Evolutionary conservation across 2,888 invertebrate genomes (phyloP).

Genomic region (Hypomecis punctinalis): DNA sequence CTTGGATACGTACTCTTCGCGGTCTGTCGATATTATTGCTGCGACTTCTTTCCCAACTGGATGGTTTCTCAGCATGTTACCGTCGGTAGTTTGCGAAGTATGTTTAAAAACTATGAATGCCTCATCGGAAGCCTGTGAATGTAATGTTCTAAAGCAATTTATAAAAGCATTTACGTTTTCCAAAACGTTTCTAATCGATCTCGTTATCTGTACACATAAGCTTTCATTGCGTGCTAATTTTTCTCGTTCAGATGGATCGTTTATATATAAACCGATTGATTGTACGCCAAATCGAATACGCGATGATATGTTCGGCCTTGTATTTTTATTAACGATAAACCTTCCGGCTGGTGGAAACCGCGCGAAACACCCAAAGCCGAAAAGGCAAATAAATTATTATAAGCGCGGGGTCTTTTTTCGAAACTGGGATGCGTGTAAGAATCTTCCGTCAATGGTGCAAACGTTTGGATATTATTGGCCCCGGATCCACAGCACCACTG

Average conservation of each 20-base stretch:
- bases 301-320: constrained; percentile 17
- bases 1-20: too few species aligned
- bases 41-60: too few species aligned
- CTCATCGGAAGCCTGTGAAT: not conserved
- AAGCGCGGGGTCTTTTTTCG: not conserved
- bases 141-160: too few species aligned
- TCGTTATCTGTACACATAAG: not conserved
- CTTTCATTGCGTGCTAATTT: not conserved
- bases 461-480: too few species aligned
- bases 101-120: not conserved
- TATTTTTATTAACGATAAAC: constrained; percentile 16
- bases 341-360: constrained; percentile 3
- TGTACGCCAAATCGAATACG: constrained; percentile 14
- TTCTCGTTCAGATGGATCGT: not conserved
- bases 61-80: constrained; percentile 8
- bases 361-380: constrained; percentile 1
- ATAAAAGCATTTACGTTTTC: too few species aligned
- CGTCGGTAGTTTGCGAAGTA: constrained; percentile 1
- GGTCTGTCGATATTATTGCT: too few species aligned
- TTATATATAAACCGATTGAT: not conserved
- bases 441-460: not conserved
- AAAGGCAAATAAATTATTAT: constrained; percentile 16
- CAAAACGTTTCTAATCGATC: too few species aligned
- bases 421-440: not conserved
- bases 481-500: too few species aligned